phyloP scores from a whole-genome alignment of 2,113 vertebrate genomes.

The Caranx melampygus region DNA sequence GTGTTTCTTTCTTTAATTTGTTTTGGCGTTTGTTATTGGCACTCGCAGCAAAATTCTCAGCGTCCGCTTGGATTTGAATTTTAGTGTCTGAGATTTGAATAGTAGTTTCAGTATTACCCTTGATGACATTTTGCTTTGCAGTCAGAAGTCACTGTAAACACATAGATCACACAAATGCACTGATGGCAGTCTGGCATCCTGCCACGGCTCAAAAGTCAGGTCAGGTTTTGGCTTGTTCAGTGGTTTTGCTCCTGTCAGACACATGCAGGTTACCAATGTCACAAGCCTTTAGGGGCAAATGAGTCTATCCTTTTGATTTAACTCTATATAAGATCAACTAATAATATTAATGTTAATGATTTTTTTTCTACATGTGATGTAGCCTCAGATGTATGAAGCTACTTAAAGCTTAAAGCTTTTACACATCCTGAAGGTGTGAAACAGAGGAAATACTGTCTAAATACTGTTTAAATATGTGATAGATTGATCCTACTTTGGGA shows the following conservation, averaged over 20 bases:
- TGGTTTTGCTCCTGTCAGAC: slow-evolving; percentile 9
- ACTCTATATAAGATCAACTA: background rate
- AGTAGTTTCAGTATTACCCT: background rate
- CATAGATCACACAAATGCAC: background rate
- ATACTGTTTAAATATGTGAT: background rate
- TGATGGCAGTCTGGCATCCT: background rate
- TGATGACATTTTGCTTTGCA: background rate
- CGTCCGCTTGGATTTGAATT: background rate
- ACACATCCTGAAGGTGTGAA: background rate
- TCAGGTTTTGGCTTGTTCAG: slow-evolving; percentile 4
- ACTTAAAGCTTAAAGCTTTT: background rate
- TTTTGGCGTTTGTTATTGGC: background rate
- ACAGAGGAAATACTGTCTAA: background rate
- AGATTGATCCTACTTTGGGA: background rate
- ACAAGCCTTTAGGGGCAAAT: background rate
- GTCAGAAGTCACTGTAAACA: slow-evolving; percentile 3
- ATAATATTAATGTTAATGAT: background rate
- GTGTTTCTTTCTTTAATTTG: background rate
- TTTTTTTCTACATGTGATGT: background rate
- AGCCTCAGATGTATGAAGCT: background rate
- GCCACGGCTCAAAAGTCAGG: slow-evolving; percentile 6
- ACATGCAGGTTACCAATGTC: background rate
- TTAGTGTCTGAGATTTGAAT: background rate
- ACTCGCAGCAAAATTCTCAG: background rate
- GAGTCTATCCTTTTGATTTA: background rate